Base-by-base conservation (phyloP, 2,113 vertebrate genomes). In the Thunnus maccoyii region DNA sequence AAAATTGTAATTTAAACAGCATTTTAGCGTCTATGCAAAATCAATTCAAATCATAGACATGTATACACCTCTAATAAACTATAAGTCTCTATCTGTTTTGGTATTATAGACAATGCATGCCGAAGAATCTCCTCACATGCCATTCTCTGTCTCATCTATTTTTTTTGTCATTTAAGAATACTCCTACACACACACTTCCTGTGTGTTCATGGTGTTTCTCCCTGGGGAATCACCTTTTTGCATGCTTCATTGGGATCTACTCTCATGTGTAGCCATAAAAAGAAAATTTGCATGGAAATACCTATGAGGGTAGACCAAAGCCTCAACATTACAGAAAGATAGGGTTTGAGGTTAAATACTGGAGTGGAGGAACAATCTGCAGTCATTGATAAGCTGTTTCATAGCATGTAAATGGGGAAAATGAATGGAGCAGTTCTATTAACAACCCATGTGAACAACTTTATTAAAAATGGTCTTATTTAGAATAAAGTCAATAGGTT, bases 391-490 rank as follows among this genome's bases (percentile, higher is more conserved):
- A 60, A 61, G 27, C 14, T 48, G 13, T 60, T 80, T 27, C 58
- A 25, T 12, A 25, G 47, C 20, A 66, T 54, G 72, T 65, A 44
- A 71, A 76, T 48, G 30, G 25, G 47, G 3, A 54, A 17, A 60
- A 58, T 58, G 6, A 6, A 58, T 58, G 6, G 6, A 64, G 27
- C 16, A n/a, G 62, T 66, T 72, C 30, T 74, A 70, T 65, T 44
- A 73, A 64, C 32, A 70, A 60, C n/a, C 32, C 13, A 64, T 47
- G 54, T 30, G 64, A 72, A 71, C 56, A 69, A 54, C 46, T 78
- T 78, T 27, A 87, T 77, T 60, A 32, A 78, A 76, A 50, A 78
- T 7, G 48, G 47, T 64, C 30, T 63, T 63, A 56, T 83, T 76
- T 66, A 67, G 9, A 77, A 66, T 50, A 51, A 63, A 77, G 36